Base-by-base conservation (phyloP, 2,888 invertebrate genomes). In the Ormyrus pomaceus region DNA sequence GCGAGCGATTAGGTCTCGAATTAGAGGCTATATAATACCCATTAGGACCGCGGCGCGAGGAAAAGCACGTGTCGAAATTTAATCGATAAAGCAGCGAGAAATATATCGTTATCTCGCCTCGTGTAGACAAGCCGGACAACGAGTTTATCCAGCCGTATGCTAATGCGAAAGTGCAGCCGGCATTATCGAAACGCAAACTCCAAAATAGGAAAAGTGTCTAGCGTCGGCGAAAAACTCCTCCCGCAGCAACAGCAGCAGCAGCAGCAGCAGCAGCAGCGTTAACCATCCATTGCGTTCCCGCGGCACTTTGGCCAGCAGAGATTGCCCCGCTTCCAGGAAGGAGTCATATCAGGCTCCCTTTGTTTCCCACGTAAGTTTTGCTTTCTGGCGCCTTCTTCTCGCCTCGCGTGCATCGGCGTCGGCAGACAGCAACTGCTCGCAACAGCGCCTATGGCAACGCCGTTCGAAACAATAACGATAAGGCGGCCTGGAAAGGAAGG, bases 231-330 rank as follows among this genome's bases (percentile, higher is more conserved):
- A 66, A 53, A 62, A 70, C 55, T 70, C 55, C 45, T 76, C 58
- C 50, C 55, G 50, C 50, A 34, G 34, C 58, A 59, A 71, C 65
- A 58, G 46, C 53, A n/a, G 34, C 73, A 8, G 45, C 6, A 45
- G 45, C 50, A 34, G n/a, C 58, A 59, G 46, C 53, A n/a, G 34
- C 73, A 8, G 45, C 10, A 45, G 45, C 59, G 78, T 61, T 66
- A 78, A 78, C 61, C 78, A 62, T 50, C 68, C 73, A 19, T 66
- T 71, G 65, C 71, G 65, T 65, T 77, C 71, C 34, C 34, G 34
- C 65, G 13, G 66, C 7, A 78, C 68, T 78, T 73, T 78, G 50
- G 62, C 61, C 45, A 34, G 34, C 34, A 34, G 68, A 78, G 50
- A 73, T 68, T 68, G 55, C 55, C 78, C 9, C 6, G 48, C 45